Conservation (phyloP, 2,888 invertebrate species). For the Zaprionus bogoriensis region DNA sequence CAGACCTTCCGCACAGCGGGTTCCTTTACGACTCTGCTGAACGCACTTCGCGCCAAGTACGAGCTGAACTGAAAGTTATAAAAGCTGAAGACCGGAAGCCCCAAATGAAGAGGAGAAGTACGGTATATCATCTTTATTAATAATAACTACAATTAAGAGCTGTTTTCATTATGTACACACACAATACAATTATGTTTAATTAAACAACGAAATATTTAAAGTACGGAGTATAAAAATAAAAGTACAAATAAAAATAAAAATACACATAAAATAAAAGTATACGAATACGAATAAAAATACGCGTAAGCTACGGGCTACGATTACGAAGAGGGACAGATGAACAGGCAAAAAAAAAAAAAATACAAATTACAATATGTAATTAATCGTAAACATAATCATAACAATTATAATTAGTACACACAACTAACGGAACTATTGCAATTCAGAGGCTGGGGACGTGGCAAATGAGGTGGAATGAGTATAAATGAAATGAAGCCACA, state of each 20-base stretch:
- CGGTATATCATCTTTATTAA: slow-evolving; percentile 41
- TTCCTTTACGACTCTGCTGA: slow-evolving; percentile 48
- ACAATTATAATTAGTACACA: slow-evolving; percentile 49
- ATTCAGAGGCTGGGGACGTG: slow-evolving; percentile 8
- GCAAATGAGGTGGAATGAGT: slow-evolving; percentile 7
- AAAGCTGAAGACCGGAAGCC: neutral
- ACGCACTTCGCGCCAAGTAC: slow-evolving; percentile 37
- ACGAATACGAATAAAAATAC: slow-evolving; percentile 30
- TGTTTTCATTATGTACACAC: slow-evolving; percentile 61
- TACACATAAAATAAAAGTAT: slow-evolving; percentile 3
- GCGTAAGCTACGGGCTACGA: slow-evolving; percentile 52
- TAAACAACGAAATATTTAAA: slow-evolving; percentile 52
- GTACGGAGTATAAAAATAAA: slow-evolving; percentile 30
- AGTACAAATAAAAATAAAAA: slow-evolving; percentile 41
- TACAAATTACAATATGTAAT: slow-evolving; percentile 17
- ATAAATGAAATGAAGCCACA: slow-evolving; percentile 14
- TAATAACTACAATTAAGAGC: slow-evolving; percentile 64
- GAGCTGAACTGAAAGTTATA: slow-evolving; percentile 14
- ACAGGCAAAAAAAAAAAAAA: slow-evolving; percentile 49
- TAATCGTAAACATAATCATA: slow-evolving; percentile 33
- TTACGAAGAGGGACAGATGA: slow-evolving; percentile 47
- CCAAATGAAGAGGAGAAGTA: neutral
- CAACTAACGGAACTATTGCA: slow-evolving; percentile 52
- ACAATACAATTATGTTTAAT: slow-evolving; percentile 68
- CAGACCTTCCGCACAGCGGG: slow-evolving; percentile 53